Percentiles rank a stretch among this genome's conserved stretches.
These are phyloP conservation scores for Hirtodrosophila histrioides DNA, from an alignment of 2,888 invertebrate species.

Conservation along the genomic window DNA sequence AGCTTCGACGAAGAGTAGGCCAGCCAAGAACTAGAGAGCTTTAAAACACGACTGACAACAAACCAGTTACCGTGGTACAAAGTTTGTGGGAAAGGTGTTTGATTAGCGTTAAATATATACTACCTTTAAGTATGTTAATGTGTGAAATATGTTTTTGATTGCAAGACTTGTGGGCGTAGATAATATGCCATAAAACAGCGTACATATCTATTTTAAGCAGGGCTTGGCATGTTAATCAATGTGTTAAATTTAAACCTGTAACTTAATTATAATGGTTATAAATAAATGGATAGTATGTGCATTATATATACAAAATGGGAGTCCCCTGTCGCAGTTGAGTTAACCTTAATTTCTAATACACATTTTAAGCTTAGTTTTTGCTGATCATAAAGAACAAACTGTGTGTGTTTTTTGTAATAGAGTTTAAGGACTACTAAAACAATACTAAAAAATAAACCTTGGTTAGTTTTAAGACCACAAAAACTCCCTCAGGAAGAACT, in stretches of 20 bases:
- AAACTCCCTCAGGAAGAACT: too few relatives aligned
- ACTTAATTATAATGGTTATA: not conserved
- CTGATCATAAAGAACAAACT: too few relatives aligned
- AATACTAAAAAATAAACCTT: too few relatives aligned
- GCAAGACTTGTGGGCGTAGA: not conserved
- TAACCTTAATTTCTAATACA: too few relatives aligned
- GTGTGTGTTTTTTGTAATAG: too few relatives aligned
- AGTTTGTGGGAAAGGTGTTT: not conserved
- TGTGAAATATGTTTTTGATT: slow-evolving; percentile 13
- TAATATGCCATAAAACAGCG: not conserved
- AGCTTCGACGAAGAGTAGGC: slow-evolving; percentile 49
- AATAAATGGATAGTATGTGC: too few relatives aligned
- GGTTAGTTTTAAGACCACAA: too few relatives aligned
- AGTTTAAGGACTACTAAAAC: too few relatives aligned
- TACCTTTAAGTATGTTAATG: slow-evolving; percentile 3
- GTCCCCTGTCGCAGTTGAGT: too few relatives aligned
- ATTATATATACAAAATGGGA: too few relatives aligned
- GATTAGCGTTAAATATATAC: not conserved
- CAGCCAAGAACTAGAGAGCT: slow-evolving; percentile 18
- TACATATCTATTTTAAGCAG: not conserved
- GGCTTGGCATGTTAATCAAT: not conserved
- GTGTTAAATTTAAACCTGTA: not conserved
- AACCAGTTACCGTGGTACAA: slow-evolving; percentile 49
- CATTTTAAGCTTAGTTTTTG: too few relatives aligned
- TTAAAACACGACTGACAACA: slow-evolving; percentile 25